phyloP scores from a whole-genome alignment of 1,140 invertebrate species.

The Lasioglossum albipes region DNA sequence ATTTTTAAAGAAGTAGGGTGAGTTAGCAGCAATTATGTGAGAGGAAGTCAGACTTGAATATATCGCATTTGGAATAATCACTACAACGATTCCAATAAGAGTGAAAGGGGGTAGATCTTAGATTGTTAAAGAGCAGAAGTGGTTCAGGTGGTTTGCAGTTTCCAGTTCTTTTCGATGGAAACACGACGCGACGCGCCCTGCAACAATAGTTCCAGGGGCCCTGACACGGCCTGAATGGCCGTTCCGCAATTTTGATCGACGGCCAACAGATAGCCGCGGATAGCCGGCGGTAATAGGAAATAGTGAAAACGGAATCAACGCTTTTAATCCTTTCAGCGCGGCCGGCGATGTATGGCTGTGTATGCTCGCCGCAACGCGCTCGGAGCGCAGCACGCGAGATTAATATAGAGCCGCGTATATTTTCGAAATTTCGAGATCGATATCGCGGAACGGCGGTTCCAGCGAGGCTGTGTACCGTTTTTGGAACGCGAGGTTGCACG shows the following conservation, averaged over 20 bases:
- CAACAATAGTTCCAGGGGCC: neutral
- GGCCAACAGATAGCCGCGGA: neutral
- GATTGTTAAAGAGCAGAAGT: no score
- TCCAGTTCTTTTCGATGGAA: neutral
- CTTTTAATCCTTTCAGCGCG: slow-evolving; percentile 37
- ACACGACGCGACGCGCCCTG: neutral
- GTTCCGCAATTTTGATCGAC: neutral
- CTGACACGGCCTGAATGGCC: neutral
- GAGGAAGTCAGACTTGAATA: no score
- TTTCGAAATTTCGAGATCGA: slow-evolving; percentile 32
- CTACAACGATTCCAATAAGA: no score
- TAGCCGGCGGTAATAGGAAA: slow-evolving; percentile 13
- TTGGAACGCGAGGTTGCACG: no score
- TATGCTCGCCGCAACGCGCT: neutral
- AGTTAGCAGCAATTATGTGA: no score
- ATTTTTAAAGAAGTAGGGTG: no score
- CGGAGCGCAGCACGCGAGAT: neutral
- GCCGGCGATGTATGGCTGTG: neutral
- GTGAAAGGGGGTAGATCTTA: neutral
- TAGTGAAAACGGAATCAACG: slow-evolving; percentile 15
- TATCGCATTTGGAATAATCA: no score
- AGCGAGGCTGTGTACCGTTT: neutral
- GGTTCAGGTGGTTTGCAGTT: no score
- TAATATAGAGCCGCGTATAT: slow-evolving; percentile 33
- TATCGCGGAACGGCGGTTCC: slow-evolving; percentile 31